These are phyloP conservation scores for Nephrotoma guestfalica DNA, from an alignment of 2,888 invertebrate species.

Conservation along the genomic window DNA sequence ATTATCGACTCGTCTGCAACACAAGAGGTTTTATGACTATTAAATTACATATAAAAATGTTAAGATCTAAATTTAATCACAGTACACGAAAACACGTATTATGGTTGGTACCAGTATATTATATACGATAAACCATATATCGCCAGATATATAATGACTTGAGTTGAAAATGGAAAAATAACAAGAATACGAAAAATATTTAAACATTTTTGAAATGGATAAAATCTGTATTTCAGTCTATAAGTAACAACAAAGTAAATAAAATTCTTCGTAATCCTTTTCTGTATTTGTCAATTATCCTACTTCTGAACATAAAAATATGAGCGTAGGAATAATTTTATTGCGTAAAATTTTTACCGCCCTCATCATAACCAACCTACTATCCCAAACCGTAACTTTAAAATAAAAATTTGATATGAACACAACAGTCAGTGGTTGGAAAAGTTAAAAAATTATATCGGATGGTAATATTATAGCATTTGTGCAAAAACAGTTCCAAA, in stretches of 20 bases:
- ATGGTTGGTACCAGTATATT: too few species aligned
- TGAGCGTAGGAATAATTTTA: neutral
- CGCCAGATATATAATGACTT: neutral
- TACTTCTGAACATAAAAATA: neutral
- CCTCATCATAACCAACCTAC: neutral
- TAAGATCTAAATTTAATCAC: too few species aligned
- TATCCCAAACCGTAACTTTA: neutral
- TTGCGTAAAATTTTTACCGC: neutral
- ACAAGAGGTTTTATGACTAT: neutral
- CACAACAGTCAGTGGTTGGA: neutral
- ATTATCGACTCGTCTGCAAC: neutral
- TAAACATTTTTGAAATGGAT: neutral
- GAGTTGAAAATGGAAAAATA: neutral
- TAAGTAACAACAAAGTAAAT: neutral
- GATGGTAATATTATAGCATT: neutral
- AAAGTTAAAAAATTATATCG: neutral
- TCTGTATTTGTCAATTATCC: neutral
- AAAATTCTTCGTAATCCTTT: neutral
- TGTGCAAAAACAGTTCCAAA: neutral
- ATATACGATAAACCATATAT: neutral
- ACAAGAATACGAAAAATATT: neutral
- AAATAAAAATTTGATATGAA: neutral
- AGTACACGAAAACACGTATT: too few species aligned
- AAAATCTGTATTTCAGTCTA: neutral
- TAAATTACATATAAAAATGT: neutral